Percentiles rank a stretch among this genome's conserved stretches.
These are phyloP conservation scores for Rhinolophus sinicus DNA, from an alignment of 2,113 vertebrate species.

Conservation along the genomic window DNA sequence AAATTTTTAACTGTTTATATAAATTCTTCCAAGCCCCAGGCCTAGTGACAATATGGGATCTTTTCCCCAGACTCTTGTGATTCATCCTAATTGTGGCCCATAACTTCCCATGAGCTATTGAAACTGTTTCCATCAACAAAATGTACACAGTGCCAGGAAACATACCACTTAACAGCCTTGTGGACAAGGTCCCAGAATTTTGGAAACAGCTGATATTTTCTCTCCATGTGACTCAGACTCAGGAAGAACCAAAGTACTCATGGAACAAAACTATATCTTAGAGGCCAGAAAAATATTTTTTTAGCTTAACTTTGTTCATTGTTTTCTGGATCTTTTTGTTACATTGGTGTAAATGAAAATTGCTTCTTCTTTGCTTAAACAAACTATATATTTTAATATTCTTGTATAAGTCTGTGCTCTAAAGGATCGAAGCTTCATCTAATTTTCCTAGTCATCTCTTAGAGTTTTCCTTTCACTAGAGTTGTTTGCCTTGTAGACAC, in stretches of 20 bases:
- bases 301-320: background rate
- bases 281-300: constrained; percentile 34
- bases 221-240: background rate
- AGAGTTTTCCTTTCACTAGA: background rate
- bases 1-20: background rate
- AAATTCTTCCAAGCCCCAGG: background rate
- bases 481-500: background rate
- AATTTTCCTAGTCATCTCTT: background rate
- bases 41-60: background rate
- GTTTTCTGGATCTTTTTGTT: constrained; percentile 9
- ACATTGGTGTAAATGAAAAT: background rate
- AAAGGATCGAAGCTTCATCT: background rate
- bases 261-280: background rate
- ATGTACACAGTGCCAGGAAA: background rate
- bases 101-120: background rate
- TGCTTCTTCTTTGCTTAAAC: background rate
- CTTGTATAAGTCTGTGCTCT: background rate
- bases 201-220: background rate
- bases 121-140: background rate
- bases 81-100: background rate
- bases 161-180: background rate
- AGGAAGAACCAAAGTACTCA: constrained; percentile 9
- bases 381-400: background rate
- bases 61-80: background rate
- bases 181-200: background rate